Evolutionary conservation across 2,888 invertebrate genomes (phyloP), one percentile per base, ranked within the genome.

Genomic region (Entomobrya multifasciata): DNA sequence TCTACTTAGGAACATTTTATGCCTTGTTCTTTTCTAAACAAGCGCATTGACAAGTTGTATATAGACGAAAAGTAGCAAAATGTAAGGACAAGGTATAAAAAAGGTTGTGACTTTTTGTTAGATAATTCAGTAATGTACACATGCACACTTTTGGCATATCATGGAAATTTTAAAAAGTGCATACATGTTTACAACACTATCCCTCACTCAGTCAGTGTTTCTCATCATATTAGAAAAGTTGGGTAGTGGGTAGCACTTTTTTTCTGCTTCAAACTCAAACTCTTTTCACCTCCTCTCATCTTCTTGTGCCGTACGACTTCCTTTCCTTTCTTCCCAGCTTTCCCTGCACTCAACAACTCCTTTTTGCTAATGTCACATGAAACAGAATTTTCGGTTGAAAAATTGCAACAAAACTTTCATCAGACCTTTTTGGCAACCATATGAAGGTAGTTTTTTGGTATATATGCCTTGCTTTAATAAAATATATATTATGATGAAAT

Each of bases 361-460:
- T 6, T 20, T 55, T 60, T 65, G 76, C 76, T 83, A 83, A 83
- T 83, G 83, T 83, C 83, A 76, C 83, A 83, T 76, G 83, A 76
- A 76, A 83, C 62, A 41, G 65, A 83, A 76, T 83, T 83, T 83
- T 83, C 83, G 83, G 83, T 83, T 83, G 83, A 83, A 74, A 83
- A 83, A 83, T 83, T 83, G 83, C 83, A 83, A 83, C 74, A 83
- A 83, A 84, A 84, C 77, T 84, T 84, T 84, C 84, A 83, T 83
- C 84, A 77, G 74, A 47, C 74, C 65, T 60, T 82, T 76, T 65
- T 84, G 83, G 83, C 83, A 84, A 62, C 65, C 13, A 84, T 84
- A 70, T 84, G 20, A 55, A 67, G 55, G 49, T 41, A 30, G 22
- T 65, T 78, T 57, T 55, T 41, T 41, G 36, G 5, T 36, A 4